Evolutionary conservation across 2,888 invertebrate genomes (phyloP).

Genomic region (Aradus depressus): DNA sequence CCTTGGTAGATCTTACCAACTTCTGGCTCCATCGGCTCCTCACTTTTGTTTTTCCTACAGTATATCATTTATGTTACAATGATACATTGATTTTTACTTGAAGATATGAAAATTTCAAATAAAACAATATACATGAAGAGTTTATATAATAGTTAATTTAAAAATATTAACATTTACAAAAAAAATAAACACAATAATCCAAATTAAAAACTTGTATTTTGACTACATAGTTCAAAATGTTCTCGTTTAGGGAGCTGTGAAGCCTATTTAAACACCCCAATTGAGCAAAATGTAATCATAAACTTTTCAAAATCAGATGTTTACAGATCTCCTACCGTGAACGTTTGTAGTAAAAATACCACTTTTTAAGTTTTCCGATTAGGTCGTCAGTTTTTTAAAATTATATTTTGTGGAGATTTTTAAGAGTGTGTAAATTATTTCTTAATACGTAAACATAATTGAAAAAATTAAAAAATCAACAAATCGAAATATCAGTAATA

Average conservation of each 20-base stretch:
- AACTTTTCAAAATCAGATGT: not conserved
- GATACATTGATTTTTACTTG: not conserved
- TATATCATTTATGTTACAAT: not conserved
- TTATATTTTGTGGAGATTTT: too few relatives aligned
- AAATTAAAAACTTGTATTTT: not conserved
- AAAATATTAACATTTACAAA: not conserved
- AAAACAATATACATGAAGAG: not conserved
- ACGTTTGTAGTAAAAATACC: not conserved
- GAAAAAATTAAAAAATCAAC: too few relatives aligned
- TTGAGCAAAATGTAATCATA: not conserved
- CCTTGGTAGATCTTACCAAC: slow-evolving; percentile 84
- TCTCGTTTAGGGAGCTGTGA: not conserved
- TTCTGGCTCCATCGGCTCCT: slow-evolving; percentile 54
- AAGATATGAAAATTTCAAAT: not conserved
- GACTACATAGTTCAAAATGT: not conserved
- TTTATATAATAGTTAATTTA: not conserved
- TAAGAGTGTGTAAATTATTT: too few relatives aligned
- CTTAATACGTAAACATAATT: too few relatives aligned
- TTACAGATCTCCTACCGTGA: too few relatives aligned
- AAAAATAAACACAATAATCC: not conserved
- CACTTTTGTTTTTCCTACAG: slow-evolving; percentile 16
- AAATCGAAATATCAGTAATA: too few relatives aligned
- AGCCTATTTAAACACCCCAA: not conserved
- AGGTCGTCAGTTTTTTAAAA: too few relatives aligned
- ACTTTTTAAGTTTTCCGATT: too few relatives aligned